These are phyloP conservation scores for Glareola pratincola DNA, from an alignment of 2,113 vertebrate species.

Conservation along the genomic window DNA sequence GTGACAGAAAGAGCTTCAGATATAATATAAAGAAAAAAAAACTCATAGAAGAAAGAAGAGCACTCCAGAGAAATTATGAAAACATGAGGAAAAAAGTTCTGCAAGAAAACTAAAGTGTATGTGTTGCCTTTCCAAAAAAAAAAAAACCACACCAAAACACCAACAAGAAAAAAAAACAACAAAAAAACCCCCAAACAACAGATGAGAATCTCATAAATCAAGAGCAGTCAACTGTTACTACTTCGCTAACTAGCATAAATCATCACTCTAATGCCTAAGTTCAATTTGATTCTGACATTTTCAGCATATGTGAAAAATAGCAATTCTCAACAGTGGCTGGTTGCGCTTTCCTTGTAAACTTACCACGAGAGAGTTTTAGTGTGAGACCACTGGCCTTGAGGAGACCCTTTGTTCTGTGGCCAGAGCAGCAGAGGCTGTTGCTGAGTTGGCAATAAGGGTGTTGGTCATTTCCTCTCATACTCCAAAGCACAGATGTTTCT, in stretches of 20 bases:
- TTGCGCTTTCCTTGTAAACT: neutral
- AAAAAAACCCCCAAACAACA: neutral
- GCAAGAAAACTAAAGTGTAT: constrained; percentile 43
- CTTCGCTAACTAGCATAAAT: neutral
- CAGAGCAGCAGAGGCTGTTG: neutral
- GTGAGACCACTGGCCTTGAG: neutral
- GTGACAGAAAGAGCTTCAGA: constrained; percentile 29
- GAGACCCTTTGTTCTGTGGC: neutral
- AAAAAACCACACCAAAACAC: too few species aligned
- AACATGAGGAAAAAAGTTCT: constrained; percentile 31
- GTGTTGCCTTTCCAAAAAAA: neutral
- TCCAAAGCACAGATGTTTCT: neutral
- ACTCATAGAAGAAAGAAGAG: neutral
- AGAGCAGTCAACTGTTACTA: neutral
- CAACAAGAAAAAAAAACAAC: too few species aligned
- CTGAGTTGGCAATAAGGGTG: neutral
- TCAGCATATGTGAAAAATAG: neutral
- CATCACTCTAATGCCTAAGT: neutral
- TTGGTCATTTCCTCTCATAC: neutral
- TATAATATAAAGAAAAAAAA: neutral
- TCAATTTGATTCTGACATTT: neutral
- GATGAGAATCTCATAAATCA: neutral
- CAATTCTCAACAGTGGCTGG: neutral
- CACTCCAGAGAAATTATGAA: constrained; percentile 38
- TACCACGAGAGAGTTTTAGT: fast-evolving